Evolutionary conservation across 2,113 vertebrate genomes (phyloP), one percentile per base, ranked within the genome.

Genomic region (Turdus rufiventris): DNA sequence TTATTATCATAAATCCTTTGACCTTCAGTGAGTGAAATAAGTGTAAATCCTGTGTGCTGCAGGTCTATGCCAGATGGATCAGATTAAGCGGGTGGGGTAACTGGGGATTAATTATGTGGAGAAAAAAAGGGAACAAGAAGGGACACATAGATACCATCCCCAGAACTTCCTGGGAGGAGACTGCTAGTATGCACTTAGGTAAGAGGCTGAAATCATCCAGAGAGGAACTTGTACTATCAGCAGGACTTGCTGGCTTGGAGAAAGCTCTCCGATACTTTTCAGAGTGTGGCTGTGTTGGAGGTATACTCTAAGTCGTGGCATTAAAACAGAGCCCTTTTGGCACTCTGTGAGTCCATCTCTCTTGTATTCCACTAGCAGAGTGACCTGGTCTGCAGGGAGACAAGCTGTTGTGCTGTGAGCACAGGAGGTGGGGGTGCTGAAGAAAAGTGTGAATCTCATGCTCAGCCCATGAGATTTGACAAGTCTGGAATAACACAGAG

Each of bases 41-140:
- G 71, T 86, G 72, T 93, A 91, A 92, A 94, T 94, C 93, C 89
- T 80, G 73, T 87, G 87, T 51, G n/a, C 72, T 92, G 47, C 72
- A 56, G 67, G 28, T 72, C 26, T 66, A 14, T 56, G 68, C 65
- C 91, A 95, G 73, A 38, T 94, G 87, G 58, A 61, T 95, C 72
- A 86, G 47, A 90, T 90, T 90, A 96, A 77, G 75, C 88, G 92
- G 94, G 92, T 83, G 94, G 60, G 50, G 90, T 90, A 80, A 92
- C 42, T 56, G 72, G 26, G 75, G 88, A 90, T 88, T 93, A 85
- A 85, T 94, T 83, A 86, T 29, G 34, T 18, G 29, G 51, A 71
- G 67, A 80, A 86, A 94, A 42, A 89, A 83, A 83, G 51, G 88
- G 86, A 94, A 73, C 78, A 88, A 95, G 90, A 96, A 93, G 72